Percentiles rank a stretch among this genome's conserved stretches.
Evolutionary conservation across 2,797 vertebrate species (phyloP).

Genomic region (Vireo griseus): DNA sequence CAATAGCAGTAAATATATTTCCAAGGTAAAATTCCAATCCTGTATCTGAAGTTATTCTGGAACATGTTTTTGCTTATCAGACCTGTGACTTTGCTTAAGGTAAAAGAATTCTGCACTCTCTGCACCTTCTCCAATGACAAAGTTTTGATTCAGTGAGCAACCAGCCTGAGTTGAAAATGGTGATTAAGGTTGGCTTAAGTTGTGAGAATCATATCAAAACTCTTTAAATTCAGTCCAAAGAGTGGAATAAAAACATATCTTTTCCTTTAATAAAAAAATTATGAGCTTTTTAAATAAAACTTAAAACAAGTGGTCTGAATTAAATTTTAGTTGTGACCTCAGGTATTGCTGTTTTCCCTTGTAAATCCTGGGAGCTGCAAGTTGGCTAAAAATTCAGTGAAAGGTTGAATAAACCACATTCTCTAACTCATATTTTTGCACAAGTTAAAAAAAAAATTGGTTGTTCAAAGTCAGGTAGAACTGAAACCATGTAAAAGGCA

Average conservation of each 20-base stretch:
- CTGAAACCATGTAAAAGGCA: not conserved
- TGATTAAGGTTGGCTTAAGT: slow-evolving; percentile 56
- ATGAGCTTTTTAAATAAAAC: slow-evolving; percentile 52
- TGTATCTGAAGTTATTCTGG: not conserved
- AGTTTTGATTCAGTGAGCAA: slow-evolving; percentile 51
- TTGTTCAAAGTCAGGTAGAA: not conserved
- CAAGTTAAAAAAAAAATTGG: not conserved
- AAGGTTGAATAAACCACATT: slow-evolving; percentile 43
- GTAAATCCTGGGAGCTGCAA: slow-evolving; percentile 29
- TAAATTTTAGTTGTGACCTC: slow-evolving; percentile 56
- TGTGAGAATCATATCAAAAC: slow-evolving; percentile 55
- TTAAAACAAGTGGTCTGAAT: slow-evolving; percentile 69
- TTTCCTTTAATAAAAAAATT: slow-evolving; percentile 67
- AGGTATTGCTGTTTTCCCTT: slow-evolving; percentile 49
- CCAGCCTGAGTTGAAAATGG: slow-evolving; percentile 39
- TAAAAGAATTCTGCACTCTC: not conserved
- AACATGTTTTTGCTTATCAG: slow-evolving; percentile 14
- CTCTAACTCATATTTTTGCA: not conserved
- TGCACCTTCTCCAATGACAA: slow-evolving; percentile 62
- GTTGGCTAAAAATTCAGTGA: slow-evolving; percentile 47
- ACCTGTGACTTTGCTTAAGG: slow-evolving; percentile 28
- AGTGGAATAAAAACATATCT: slow-evolving; percentile 43
- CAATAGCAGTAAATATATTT: not conserved
- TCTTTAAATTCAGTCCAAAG: slow-evolving; percentile 56
- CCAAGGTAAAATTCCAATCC: not conserved